phyloP scores from a whole-genome alignment of 2,888 invertebrate genomes.

The Cephus pygmeus region DNA sequence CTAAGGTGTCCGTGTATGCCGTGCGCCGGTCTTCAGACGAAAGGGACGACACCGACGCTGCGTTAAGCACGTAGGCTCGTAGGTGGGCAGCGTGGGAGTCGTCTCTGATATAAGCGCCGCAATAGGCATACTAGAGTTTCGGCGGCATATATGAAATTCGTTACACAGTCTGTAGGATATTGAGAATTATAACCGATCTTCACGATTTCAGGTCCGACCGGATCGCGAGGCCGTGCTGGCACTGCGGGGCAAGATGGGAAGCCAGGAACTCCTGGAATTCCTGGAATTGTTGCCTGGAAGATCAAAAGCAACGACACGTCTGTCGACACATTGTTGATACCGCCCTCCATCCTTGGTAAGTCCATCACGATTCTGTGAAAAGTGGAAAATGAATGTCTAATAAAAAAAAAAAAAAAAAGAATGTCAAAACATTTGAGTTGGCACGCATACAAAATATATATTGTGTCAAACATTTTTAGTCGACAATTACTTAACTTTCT shows the following conservation, averaged over 20 bases:
- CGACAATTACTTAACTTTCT: background rate
- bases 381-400: too few species aligned
- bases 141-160: too few species aligned
- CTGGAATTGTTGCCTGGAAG: slow-evolving; percentile 84
- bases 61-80: too few species aligned
- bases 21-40: too few species aligned
- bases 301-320: slow-evolving; percentile 71
- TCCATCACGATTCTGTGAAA: background rate
- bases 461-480: background rate
- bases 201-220: slow-evolving; percentile 68
- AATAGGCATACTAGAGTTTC: too few species aligned
- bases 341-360: slow-evolving; percentile 85
- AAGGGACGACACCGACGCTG: too few species aligned
- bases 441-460: too few species aligned
- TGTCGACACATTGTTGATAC: slow-evolving; percentile 79
- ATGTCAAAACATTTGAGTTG: too few species aligned
- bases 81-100: too few species aligned
- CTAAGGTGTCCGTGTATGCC: too few species aligned
- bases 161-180: slow-evolving; percentile 40
- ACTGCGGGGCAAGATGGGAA: slow-evolving; percentile 71
- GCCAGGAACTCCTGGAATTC: slow-evolving; percentile 81
- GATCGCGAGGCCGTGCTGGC: slow-evolving; percentile 77
- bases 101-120: too few species aligned
- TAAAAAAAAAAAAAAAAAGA: too few species aligned
- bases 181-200: slow-evolving; percentile 36